Evolutionary conservation across 2,113 vertebrate genomes (phyloP).

Genomic region (Entosphenus tridentatus): DNA sequence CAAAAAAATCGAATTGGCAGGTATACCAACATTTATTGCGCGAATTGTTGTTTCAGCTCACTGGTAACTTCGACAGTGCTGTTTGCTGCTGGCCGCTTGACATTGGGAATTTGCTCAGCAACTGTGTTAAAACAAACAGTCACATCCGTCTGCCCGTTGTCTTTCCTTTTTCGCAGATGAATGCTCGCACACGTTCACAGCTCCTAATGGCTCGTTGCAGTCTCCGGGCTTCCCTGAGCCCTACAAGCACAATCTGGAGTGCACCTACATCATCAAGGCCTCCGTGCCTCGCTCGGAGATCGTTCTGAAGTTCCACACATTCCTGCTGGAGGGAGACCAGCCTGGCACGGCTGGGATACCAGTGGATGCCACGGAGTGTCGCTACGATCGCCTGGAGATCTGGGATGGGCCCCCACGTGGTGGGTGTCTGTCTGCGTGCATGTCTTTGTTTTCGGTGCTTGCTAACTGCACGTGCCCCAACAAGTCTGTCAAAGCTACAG

Average conservation of each 20-base stretch:
- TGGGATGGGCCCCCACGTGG: conserved; percentile 95
- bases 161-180: conserved; percentile 42
- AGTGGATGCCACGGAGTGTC: conserved; percentile 32
- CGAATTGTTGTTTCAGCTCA: no score
- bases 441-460: no score
- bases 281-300: conserved; percentile 91
- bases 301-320: conserved; percentile 84
- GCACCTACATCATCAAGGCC: conserved; percentile 92
- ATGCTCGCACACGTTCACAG: conserved; percentile 80
- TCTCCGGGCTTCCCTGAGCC: conserved; percentile 90
- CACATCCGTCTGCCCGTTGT: background rate
- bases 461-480: no score
- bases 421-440: conserved; percentile 13
- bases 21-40: no score
- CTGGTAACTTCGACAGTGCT: no score
- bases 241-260: conserved; percentile 89
- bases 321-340: conserved; percentile 76
- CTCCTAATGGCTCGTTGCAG: conserved; percentile 57
- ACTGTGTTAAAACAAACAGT: no score
- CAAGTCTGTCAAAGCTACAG: no score
- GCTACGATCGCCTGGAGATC: conserved; percentile 81
- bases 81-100: no score
- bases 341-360: conserved; percentile 31
- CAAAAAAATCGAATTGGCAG: no score
- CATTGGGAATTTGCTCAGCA: no score